phyloP scores from a whole-genome alignment of 2,888 invertebrate genomes.

The Timema podura region DNA sequence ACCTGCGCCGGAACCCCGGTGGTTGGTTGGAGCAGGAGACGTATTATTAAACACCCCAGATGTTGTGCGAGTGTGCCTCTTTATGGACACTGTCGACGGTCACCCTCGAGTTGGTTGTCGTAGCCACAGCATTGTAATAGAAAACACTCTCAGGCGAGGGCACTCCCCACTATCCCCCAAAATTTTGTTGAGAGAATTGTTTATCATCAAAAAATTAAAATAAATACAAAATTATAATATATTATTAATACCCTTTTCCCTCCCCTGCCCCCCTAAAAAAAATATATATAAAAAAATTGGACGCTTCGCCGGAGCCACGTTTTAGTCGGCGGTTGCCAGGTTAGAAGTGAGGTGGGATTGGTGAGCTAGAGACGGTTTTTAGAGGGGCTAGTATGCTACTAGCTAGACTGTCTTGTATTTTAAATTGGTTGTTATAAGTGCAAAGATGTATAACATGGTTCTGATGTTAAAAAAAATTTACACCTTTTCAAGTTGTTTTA shows the following conservation, averaged over 20 bases:
- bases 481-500: constrained; percentile 34
- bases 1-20: constrained; percentile 95
- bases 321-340: constrained; percentile 38
- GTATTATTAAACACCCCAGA: constrained; percentile 73
- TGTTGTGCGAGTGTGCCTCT: constrained; percentile 21
- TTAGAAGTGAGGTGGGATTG: constrained; percentile 20
- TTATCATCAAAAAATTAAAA: too few species aligned
- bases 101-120: constrained; percentile 23
- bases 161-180: constrained; percentile 20
- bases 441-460: constrained; percentile 35
- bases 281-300: constrained; percentile 30
- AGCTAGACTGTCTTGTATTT: constrained; percentile 27
- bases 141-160: constrained; percentile 30
- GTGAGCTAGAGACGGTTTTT: constrained; percentile 31
- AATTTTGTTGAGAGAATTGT: too few species aligned
- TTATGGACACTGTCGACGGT: too few species aligned
- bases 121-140: constrained; percentile 32
- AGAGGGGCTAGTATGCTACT: constrained; percentile 33
- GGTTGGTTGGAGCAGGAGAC: constrained; percentile 99
- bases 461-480: constrained; percentile 34
- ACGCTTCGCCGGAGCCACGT: constrained; percentile 36
- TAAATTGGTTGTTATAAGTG: constrained; percentile 34
- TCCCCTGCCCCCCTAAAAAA: too few species aligned
- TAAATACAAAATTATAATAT: too few species aligned
- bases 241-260: too few species aligned